Base-by-base conservation (phyloP, 2,888 invertebrate genomes). In the Palloptera scutellata region DNA sequence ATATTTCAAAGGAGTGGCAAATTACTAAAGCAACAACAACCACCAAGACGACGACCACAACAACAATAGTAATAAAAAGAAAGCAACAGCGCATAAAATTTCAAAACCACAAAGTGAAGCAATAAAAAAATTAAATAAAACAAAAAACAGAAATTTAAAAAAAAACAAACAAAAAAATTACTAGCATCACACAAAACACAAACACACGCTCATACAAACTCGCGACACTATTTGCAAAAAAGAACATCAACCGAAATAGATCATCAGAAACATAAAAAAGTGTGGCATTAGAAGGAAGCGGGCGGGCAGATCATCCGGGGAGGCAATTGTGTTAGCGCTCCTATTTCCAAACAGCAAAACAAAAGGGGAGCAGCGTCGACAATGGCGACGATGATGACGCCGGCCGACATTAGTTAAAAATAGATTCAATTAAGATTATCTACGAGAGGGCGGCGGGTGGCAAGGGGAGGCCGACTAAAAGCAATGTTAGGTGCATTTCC, bases 401-500 rank as follows among this genome's bases (percentile, higher is more conserved):
- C 64, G 76, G 70, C 74, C 71, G 73, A 76, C 69, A 67, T 69
- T 69, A 70, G 72, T 72, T 79, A 78, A 73, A 78, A 79, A 79
- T 78, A 78, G 78, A 76, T 68, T 73, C 78, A 78, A 78, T 78
- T 78, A 79, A 76, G 78, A 71, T 77, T 72, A 78, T 77, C 74
- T 78, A 78, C 75, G 74, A 74, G 12, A 19, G 20, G 20, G 15
- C 1, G 30, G 6, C 6, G 30, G 30, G 30, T 30, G 30, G 30
- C 30, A 30, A 30, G 30, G 30, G 30, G 30, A 2, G 30, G 6
- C 30, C 30, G 30, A 30, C 30, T 30, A 30, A 30, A 30, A 30
- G 30, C 30, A 30, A 30, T 30, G 30, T 30, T 30, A 30, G 2
- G 54, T 54, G 54, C 45, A 54, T 54, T n/a, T 48, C 48, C 8